Evolutionary conservation across 2,888 invertebrate genomes (phyloP).

Genomic region (Synergus laeviventris): DNA sequence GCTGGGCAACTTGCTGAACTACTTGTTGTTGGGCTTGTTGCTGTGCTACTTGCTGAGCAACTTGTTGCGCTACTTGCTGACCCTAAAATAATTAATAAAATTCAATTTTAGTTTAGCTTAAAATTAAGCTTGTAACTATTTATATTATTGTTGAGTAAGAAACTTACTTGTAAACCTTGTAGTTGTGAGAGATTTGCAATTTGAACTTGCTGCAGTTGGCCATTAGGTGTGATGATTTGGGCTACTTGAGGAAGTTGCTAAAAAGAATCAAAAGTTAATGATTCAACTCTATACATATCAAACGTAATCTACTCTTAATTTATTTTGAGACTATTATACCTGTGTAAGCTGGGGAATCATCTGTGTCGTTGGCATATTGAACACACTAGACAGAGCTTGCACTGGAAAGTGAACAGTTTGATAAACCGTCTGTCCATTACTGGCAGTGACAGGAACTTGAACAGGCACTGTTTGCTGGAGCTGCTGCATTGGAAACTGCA

Average conservation of each 20-base stretch:
- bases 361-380: constrained; percentile 83
- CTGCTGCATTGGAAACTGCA: constrained; percentile 84
- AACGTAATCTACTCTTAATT: neutral
- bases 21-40: constrained; percentile 59
- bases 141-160: neutral
- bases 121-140: neutral
- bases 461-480: constrained; percentile 88
- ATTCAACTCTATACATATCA: neutral
- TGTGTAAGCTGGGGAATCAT: constrained; percentile 91
- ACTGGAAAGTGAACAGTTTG: constrained; percentile 97
- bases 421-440: constrained; percentile 94
- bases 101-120: neutral
- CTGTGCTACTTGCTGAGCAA: constrained; percentile 64
- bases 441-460: constrained; percentile 90
- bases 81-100: constrained; percentile 57
- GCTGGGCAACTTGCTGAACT: constrained; percentile 54
- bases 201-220: constrained; percentile 93
- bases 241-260: constrained; percentile 84
- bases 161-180: constrained; percentile 73
- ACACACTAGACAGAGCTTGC: constrained; percentile 83
- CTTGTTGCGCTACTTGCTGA: constrained; percentile 70
- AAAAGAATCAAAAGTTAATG: constrained; percentile 58
- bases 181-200: constrained; percentile 82
- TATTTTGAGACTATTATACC: constrained; percentile 71
- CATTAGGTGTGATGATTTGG: constrained; percentile 91